Base-by-base conservation (phyloP, 2,888 invertebrate genomes). In the Scaptomyza reducta region DNA sequence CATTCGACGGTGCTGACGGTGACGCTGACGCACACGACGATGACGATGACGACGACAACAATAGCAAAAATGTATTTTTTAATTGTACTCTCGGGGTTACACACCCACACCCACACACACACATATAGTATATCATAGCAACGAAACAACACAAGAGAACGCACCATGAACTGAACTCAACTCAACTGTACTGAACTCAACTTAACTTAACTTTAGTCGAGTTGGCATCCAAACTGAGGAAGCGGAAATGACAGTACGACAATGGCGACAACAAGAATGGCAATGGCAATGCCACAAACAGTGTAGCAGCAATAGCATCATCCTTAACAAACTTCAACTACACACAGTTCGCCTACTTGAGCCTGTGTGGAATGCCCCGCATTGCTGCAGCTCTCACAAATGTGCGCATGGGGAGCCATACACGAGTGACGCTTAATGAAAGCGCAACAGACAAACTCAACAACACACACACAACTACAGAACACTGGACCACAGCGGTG, bases 371-470 rank as follows among this genome's bases (percentile, higher is more conserved):
- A 49, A 40, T 57, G 59, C 16, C 47, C 33, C 33, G 40, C 40
- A 49, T n/a, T 44, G 53, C 62, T 61, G 51, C 38, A 40, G 40
- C 40, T 40, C 62, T 55, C 57, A 63, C 62, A 77, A 77, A 79
- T 77, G 73, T 69, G 58, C 79, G 70, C 77, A 71, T 74, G 68
- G 87, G 87, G 82, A 75, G 75, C 62, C 78, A 69, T 80, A 84
- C 81, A 84, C 82, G 79, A 87, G 87, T 87, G 82, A 60, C 73
- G 85, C 87, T 79, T 85, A 78, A 87, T 82, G 87, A 85, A 81
- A 87, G 82, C 85, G 87, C 87, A 87, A 80, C 81, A 87, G 85
- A 69, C 76, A 68, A 68, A 56, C 14, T 33, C 35, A 50, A 35
- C 64, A 49, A 51, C 6, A 53, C 16, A 35, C 14, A 45, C 13